Conservation (phyloP, 2,888 invertebrate genomes). For the Drosophila gaucha region DNA sequence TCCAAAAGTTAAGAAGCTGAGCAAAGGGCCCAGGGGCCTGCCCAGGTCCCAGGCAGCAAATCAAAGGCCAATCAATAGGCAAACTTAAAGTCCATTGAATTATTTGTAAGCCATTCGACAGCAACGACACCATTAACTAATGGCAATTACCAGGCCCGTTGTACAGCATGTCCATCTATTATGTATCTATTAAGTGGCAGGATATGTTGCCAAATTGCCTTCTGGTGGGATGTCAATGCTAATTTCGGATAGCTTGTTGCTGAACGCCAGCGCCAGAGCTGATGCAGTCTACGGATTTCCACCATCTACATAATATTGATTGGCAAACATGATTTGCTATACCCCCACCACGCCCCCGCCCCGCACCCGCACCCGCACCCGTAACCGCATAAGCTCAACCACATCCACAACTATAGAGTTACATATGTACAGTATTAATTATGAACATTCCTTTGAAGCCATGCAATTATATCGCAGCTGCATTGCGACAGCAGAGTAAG, state of each 20-base stretch:
- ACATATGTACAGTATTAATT: conserved; percentile 13
- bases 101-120: conserved; percentile 10
- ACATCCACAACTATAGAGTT: too few relatives aligned
- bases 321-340: too few relatives aligned
- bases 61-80: conserved; percentile 24
- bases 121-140: conserved; percentile 10
- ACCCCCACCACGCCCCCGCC: neutral
- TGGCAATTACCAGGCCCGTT: neutral
- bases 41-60: conserved; percentile 10
- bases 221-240: conserved; percentile 26
- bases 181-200: neutral
- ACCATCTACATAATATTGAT: conserved; percentile 9
- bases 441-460: conserved; percentile 3
- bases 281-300: neutral
- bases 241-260: conserved; percentile 10
- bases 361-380: neutral
- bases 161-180: neutral
- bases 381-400: too few relatives aligned
- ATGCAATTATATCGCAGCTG: conserved; percentile 2
- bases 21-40: neutral
- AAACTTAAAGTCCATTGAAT: conserved; percentile 29
- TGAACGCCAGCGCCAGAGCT: too few relatives aligned
- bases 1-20: neutral
- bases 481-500: too few relatives aligned
- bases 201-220: neutral